A percentile compares a stretch with the other conserved stretches of the same genome.
Conservation (phyloP, 2,113 vertebrate species). For the Acrocephalus kingi region DNA sequence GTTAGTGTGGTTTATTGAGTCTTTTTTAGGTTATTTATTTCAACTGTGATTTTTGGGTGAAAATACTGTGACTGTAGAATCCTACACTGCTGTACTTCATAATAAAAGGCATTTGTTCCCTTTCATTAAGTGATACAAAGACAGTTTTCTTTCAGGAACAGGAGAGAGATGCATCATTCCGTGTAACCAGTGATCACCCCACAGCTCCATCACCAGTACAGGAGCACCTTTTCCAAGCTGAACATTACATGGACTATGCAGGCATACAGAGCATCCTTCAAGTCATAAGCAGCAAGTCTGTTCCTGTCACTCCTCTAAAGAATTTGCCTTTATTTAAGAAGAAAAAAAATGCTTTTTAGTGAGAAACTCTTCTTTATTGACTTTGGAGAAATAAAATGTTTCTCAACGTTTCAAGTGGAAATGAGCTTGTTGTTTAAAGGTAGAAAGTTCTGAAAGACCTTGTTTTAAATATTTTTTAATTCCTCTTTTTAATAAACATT, state of each 20-base stretch:
- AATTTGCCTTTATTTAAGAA: neutral
- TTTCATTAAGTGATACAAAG: neutral
- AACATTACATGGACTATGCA: neutral
- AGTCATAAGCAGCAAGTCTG: neutral
- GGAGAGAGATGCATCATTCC: neutral
- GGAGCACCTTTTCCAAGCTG: neutral
- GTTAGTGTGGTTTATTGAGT: neutral
- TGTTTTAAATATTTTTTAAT: neutral
- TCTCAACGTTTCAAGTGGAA: neutral
- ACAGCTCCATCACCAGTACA: neutral
- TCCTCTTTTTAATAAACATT: neutral
- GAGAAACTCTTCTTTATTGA: neutral
- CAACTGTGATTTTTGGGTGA: neutral
- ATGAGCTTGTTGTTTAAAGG: neutral
- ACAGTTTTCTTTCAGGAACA: neutral
- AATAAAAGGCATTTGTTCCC: neutral
- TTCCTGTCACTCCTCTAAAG: neutral
- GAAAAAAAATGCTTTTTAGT: neutral
- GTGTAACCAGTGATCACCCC: neutral
- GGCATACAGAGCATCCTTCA: neutral
- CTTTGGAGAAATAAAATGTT: neutral
- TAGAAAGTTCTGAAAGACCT: neutral
- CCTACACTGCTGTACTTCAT: neutral
- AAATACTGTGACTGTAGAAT: neutral
- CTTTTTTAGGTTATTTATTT: neutral